A percentile compares a stretch with the other conserved stretches of the same genome.
phyloP scores from a whole-genome alignment of 2,797 vertebrate genomes.

The Hirundo rustica region DNA sequence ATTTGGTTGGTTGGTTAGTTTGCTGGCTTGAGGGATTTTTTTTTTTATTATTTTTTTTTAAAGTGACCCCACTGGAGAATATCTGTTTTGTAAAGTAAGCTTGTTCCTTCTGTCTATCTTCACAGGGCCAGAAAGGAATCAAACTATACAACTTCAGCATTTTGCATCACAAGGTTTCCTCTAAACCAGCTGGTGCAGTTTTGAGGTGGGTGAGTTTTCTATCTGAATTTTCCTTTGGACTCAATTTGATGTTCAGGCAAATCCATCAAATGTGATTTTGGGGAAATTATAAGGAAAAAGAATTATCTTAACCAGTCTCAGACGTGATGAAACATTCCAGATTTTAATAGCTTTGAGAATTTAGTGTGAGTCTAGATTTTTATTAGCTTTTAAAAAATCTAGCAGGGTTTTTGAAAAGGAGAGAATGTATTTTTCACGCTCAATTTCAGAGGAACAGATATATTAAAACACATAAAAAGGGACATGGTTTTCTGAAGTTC shows the following conservation, averaged over 20 bases:
- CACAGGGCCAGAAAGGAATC: background rate
- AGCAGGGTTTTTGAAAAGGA: background rate
- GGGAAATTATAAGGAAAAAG: background rate
- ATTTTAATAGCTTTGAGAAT: background rate
- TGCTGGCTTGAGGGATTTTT: accelerated
- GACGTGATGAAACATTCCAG: background rate
- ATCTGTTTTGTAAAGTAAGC: background rate
- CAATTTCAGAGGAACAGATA: background rate
- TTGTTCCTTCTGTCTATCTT: background rate
- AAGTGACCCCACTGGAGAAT: background rate
- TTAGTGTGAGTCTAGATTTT: background rate
- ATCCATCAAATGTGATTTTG: background rate
- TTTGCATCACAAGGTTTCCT: background rate
- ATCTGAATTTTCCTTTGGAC: background rate
- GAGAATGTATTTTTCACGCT: background rate
- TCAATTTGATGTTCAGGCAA: background rate
- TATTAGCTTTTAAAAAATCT: background rate
- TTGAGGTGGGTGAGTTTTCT: background rate
- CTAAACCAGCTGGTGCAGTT: background rate
- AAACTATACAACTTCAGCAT: background rate
- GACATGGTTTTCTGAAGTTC: background rate
- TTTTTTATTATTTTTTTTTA: too few relatives aligned
- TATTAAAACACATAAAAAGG: background rate
- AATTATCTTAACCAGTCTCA: background rate
- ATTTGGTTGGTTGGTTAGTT: background rate